phyloP scores from a whole-genome alignment of 2,888 invertebrate species.

The Pandemis heparana region DNA sequence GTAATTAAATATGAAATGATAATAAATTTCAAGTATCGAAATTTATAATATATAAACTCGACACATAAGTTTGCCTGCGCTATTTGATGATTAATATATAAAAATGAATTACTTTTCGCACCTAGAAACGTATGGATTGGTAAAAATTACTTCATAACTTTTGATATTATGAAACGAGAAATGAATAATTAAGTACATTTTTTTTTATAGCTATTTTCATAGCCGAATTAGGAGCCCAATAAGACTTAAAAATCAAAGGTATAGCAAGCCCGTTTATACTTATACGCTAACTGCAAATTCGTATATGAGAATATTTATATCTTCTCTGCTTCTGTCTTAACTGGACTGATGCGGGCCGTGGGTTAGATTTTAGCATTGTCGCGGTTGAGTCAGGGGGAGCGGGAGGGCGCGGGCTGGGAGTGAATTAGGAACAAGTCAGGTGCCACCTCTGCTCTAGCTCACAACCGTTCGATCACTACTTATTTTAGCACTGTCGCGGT shows the following conservation, averaged over 20 bases:
- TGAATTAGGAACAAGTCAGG: constrained; percentile 4
- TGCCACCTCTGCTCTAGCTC: background rate
- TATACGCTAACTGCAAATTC: too few species aligned
- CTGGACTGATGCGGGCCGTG: background rate
- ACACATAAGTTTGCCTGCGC: background rate
- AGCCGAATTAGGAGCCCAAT: too few species aligned
- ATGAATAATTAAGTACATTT: too few species aligned
- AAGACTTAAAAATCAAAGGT: too few species aligned
- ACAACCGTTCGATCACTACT: background rate
- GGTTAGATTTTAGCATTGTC: background rate
- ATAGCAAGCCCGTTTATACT: too few species aligned
- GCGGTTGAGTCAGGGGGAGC: background rate
- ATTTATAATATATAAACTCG: background rate
- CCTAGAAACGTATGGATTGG: too few species aligned
- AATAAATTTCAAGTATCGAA: background rate
- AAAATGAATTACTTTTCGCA: too few species aligned
- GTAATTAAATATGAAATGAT: background rate
- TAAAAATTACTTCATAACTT: too few species aligned
- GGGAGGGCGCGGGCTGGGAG: background rate
- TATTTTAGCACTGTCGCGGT: background rate
- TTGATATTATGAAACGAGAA: too few species aligned
- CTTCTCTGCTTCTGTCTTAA: background rate
- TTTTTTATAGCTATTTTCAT: too few species aligned
- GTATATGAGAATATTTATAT: background rate
- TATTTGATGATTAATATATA: too few species aligned